Conservation (phyloP, 2,888 invertebrate species). For the Watsonalla cultraria region DNA sequence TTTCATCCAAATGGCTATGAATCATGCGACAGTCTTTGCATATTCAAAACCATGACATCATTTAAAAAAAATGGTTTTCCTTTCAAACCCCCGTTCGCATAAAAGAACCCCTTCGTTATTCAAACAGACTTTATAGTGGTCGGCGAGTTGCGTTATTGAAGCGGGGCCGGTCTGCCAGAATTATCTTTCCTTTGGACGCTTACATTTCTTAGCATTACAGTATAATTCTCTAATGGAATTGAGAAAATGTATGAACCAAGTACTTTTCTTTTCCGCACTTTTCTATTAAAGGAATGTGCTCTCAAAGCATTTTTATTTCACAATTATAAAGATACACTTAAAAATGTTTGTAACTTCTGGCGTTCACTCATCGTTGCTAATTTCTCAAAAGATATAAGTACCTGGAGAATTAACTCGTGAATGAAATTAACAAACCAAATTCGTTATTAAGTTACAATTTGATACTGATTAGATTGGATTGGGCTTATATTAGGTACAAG, state of each 20-base stretch:
- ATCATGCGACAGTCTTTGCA: conserved; percentile 62
- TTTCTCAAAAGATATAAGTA: too few species aligned
- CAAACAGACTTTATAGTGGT: conserved; percentile 58
- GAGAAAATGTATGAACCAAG: not conserved
- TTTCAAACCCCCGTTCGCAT: conserved; percentile 57
- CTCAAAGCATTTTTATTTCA: too few species aligned
- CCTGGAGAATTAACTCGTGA: too few species aligned
- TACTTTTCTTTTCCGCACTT: too few species aligned
- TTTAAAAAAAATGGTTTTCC: conserved; percentile 65
- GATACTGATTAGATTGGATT: too few species aligned
- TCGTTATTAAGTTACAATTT: too few species aligned
- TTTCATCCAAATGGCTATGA: conserved; percentile 68
- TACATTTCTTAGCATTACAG: conserved; percentile 7
- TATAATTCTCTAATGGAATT: not conserved
- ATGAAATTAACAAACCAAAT: too few species aligned
- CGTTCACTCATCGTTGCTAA: too few species aligned
- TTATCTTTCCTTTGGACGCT: conserved; percentile 29
- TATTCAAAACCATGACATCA: conserved; percentile 61
- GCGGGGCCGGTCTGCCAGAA: conserved; percentile 34
- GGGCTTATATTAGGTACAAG: too few species aligned
- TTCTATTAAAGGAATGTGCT: too few species aligned
- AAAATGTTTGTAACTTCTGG: too few species aligned
- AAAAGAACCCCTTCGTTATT: conserved; percentile 70
- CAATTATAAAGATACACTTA: too few species aligned
- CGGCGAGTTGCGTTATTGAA: conserved; percentile 40